Evolutionary conservation across 2,113 vertebrate genomes (phyloP).

Genomic region (Cottus gobio): DNA sequence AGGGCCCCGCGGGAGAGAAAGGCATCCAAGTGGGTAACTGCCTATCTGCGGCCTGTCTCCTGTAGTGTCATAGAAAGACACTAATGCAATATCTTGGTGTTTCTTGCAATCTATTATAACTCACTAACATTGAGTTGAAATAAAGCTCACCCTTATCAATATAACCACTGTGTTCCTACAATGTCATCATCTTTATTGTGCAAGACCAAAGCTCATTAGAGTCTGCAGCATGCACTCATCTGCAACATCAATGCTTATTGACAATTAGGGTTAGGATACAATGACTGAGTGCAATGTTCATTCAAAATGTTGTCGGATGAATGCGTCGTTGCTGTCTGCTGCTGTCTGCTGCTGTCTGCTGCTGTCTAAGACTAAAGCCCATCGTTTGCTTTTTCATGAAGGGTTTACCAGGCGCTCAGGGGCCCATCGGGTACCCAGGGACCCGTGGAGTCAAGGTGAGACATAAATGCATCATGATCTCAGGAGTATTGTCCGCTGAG

Average conservation of each 20-base stretch:
- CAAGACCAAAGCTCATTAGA: constrained; percentile 41
- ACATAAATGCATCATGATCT: constrained; percentile 35
- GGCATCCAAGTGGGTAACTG: constrained; percentile 86
- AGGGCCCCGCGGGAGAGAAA: constrained; percentile 92
- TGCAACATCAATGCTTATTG: constrained; percentile 11
- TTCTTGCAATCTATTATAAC: constrained; percentile 15
- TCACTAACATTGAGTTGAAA: constrained; percentile 35
- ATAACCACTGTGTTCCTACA: constrained; percentile 21
- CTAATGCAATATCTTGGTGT: constrained; percentile 14
- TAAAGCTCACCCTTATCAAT: constrained; percentile 21
- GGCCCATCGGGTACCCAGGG: constrained; percentile 91
- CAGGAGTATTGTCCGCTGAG: constrained; percentile 23
- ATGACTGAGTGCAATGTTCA: constrained; percentile 4
- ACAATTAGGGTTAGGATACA: constrained; percentile 8
- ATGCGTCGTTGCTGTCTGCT: neutral
- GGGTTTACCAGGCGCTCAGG: constrained; percentile 86
- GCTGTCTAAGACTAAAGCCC: constrained; percentile 4
- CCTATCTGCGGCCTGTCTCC: constrained; percentile 9
- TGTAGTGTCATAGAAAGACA: constrained; percentile 12
- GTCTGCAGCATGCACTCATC: constrained; percentile 28
- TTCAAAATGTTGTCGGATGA: neutral
- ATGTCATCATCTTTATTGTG: constrained; percentile 39
- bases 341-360: no score
- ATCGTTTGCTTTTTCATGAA: constrained; percentile 50
- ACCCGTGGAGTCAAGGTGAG: constrained; percentile 93